These are phyloP conservation scores for Vanessa tameamea DNA, from an alignment of 1,140 invertebrate genomes.

Conservation along the genomic window DNA sequence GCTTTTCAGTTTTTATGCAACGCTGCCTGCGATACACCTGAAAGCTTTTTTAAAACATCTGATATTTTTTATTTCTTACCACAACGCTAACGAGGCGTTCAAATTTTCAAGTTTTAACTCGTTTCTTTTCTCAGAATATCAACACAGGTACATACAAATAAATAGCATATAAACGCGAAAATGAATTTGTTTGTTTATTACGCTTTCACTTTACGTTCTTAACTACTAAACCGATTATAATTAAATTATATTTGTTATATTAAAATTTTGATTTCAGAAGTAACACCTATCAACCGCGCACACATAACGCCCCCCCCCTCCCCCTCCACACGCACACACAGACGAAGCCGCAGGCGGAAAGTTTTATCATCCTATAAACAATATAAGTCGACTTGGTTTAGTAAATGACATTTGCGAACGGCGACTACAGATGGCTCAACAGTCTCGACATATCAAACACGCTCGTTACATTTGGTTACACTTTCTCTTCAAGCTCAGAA, in stretches of 20 bases:
- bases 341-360: no score
- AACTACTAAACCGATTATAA: no score
- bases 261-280: no score
- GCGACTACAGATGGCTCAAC: conserved; percentile 25
- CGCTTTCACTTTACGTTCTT: no score
- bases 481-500: conserved; percentile 35
- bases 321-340: no score
- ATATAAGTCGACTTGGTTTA: background rate
- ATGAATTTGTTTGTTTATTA: no score
- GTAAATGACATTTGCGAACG: conserved; percentile 30
- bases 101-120: conserved; percentile 29
- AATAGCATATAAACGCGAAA: background rate
- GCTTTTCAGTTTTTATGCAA: conserved; percentile 25
- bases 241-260: no score
- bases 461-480: conserved; percentile 32
- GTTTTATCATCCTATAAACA: background rate
- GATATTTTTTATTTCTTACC: conserved; percentile 27
- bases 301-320: no score
- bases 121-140: background rate
- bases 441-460: conserved; percentile 36
- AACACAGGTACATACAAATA: background rate
- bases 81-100: conserved; percentile 18
- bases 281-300: no score
- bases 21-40: conserved; percentile 17
- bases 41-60: conserved; percentile 16